These are phyloP conservation scores for Helarctos malayanus DNA, from an alignment of 2,797 vertebrate genomes.

Conservation along the genomic window DNA sequence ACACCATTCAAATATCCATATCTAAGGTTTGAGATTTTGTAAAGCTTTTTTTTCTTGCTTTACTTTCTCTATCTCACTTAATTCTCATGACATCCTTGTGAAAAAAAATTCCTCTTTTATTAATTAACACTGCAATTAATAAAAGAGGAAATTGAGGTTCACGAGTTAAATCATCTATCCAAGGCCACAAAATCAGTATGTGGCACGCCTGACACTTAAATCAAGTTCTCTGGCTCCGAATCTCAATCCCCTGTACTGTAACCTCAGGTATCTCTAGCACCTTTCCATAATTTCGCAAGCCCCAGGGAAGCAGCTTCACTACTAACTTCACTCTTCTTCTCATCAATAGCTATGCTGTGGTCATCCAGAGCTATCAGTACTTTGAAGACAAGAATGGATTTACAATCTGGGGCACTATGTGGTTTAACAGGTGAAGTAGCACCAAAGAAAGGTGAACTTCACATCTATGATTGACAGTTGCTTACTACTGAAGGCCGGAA, in stretches of 20 bases:
- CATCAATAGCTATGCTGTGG: constrained; percentile 23
- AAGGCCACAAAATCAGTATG: constrained; percentile 11
- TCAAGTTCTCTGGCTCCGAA: constrained; percentile 18
- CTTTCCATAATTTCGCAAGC: constrained; percentile 47
- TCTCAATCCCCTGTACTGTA: not conserved
- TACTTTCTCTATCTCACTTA: constrained; percentile 41
- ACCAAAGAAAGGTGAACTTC: constrained; percentile 11
- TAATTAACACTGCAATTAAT: not conserved
- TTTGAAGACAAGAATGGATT: constrained; percentile 58
- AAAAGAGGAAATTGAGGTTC: constrained; percentile 47
- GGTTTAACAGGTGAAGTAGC: constrained; percentile 16
- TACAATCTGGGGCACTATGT: not conserved
- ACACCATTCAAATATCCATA: constrained; percentile 35
- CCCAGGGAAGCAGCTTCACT: not conserved
- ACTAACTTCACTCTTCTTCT: constrained; percentile 43
- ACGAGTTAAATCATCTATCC: constrained; percentile 17
- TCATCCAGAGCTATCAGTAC: constrained; percentile 22
- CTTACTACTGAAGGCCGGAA: constrained; percentile 53
- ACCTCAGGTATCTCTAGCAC: not conserved
- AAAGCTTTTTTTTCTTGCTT: constrained; percentile 16
- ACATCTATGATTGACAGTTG: constrained; percentile 28
- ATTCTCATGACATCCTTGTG: constrained; percentile 38
- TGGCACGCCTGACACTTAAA: not conserved
- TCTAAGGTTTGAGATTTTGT: constrained; percentile 33
- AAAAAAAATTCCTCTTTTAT: not conserved